Conservation (phyloP, 1,140 invertebrate species). For the Nilaparvata lugens region DNA sequence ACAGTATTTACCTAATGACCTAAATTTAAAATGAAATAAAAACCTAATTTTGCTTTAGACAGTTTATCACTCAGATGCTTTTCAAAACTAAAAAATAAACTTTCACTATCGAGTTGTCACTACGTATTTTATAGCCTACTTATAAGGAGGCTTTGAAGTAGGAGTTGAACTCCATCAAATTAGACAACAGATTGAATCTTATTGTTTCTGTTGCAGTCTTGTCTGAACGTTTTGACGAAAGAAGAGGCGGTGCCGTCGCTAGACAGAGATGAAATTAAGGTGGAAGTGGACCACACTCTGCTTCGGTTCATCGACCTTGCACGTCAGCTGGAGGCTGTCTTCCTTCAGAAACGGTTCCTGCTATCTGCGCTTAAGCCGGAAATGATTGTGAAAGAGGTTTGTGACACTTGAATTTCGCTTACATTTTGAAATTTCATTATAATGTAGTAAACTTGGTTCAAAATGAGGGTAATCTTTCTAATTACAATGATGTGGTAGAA, state of each 20-base stretch:
- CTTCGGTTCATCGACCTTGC: conserved; percentile 81
- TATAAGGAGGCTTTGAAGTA: not conserved
- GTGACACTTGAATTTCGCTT: too few relatives aligned
- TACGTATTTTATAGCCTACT: not conserved
- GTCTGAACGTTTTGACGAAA: conserved; percentile 73
- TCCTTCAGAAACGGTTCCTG: conserved; percentile 83
- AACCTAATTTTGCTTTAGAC: too few relatives aligned
- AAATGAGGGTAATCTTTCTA: too few relatives aligned
- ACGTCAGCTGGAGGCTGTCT: conserved; percentile 88
- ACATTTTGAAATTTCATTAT: too few relatives aligned
- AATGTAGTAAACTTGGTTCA: too few relatives aligned
- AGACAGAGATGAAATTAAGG: conserved; percentile 73
- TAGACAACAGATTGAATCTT: not conserved
- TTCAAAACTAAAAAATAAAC: too few relatives aligned
- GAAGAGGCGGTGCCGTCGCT: conserved; percentile 57
- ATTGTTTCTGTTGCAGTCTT: conserved; percentile 52
- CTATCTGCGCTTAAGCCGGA: conserved; percentile 86
- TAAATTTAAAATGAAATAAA: too few relatives aligned
- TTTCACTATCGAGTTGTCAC: too few relatives aligned
- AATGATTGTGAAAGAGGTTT: conserved; percentile 75
- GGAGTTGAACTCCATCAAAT: not conserved
- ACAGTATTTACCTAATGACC: too few relatives aligned
- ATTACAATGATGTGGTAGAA: too few relatives aligned
- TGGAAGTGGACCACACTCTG: conserved; percentile 77
- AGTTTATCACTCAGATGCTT: too few relatives aligned